Conservation (phyloP, 2,113 vertebrate genomes). For the Pipra filicauda region DNA sequence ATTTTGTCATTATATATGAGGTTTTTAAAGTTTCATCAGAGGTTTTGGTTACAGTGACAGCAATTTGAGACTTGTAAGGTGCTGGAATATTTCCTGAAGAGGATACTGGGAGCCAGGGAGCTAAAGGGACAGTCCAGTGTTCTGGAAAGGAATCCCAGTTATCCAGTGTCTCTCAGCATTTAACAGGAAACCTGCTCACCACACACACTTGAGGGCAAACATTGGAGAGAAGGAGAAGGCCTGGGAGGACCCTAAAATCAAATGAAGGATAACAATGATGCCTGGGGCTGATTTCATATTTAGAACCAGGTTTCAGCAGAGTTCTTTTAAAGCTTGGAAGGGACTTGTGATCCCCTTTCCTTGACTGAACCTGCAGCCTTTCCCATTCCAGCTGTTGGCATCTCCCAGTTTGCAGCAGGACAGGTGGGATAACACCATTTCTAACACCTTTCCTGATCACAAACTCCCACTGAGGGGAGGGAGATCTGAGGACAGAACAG, state of each 20-base stretch:
- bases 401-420: fast-evolving
- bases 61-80: neutral
- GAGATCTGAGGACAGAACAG: fast-evolving
- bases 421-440: neutral
- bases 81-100: neutral
- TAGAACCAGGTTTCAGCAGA: neutral
- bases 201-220: neutral
- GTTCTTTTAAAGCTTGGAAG: neutral
- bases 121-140: neutral
- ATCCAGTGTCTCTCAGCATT: neutral
- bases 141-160: neutral
- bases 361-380: neutral
- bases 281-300: neutral
- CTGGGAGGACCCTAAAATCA: neutral
- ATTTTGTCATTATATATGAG: neutral
- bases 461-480: neutral
- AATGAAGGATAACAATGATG: neutral
- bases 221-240: neutral
- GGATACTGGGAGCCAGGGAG: neutral
- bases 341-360: neutral
- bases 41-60: neutral
- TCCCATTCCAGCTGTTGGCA: neutral
- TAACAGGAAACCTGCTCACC: neutral
- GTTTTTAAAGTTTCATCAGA: neutral
- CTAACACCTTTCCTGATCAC: neutral